Evolutionary conservation across 2,888 invertebrate genomes (phyloP), one percentile per base, ranked within the genome.

Genomic region (Diaphora mendica): DNA sequence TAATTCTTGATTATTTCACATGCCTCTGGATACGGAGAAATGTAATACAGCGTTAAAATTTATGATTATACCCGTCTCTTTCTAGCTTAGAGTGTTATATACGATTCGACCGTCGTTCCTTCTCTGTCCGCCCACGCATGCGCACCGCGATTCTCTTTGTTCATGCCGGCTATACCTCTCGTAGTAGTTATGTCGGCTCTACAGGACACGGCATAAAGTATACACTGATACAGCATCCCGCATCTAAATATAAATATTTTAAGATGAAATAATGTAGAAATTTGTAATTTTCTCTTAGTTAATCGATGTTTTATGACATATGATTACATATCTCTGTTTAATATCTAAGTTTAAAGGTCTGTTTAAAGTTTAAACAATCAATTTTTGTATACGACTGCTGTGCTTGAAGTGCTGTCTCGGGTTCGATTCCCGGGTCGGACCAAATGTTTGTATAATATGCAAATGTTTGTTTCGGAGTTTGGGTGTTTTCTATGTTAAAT

Each of bases 121-220:
- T 72, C 72, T 68, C 68, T 64, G n/a, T 72, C 68, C 39, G 3
- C 26, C 26, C 8, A 78, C 91, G 91, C 91, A 86, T 86, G 91
- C 91, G 88, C 77, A 79, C 77, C 80, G 75, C 75, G 76, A 78
- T 84, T 68, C 48, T 73, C 82, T 82, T 66, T 72, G 72, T 72
- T 72, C 72, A 33, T 69, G 39, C 69, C 62, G 68, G 0, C 55
- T 68, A 55, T 68, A 33, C 11, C 1, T 1, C 17, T 26, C 1
- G 20, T 9, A 3, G 5, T 9, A 8, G 67, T 30, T 66, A 66
- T 66, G 44, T 59, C 3, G n/a, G 13, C 4, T 1, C 13, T 59
- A 59, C 26, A 59, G 26, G 26, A 59, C 59, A 26, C 26, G 15
- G n/a, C 26, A 26, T 11, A 26, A 26, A 13, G 7, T 26, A 30